Percentiles rank a stretch among this genome's conserved stretches.
phyloP scores from a whole-genome alignment of 2,888 invertebrate species.

The Drosophila fungiperda region DNA sequence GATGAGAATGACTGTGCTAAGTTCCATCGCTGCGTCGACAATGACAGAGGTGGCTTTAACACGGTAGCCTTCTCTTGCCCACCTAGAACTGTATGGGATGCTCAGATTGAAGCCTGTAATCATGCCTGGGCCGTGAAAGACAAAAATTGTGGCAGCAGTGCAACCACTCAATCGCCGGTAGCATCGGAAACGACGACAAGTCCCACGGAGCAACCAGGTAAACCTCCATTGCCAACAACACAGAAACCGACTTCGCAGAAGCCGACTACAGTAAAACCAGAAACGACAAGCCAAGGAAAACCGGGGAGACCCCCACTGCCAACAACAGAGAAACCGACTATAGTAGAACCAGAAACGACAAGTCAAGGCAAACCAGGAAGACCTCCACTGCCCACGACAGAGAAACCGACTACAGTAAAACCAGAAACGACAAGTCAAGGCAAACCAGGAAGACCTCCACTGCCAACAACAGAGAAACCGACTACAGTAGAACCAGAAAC shows the following conservation, averaged over 20 bases:
- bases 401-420: neutral
- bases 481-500: neutral
- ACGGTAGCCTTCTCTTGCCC: conserved; percentile 86
- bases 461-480: neutral
- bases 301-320: neutral
- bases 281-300: neutral
- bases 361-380: neutral
- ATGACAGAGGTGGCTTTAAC: conserved; percentile 85
- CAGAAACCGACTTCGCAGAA: neutral
- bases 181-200: conserved; percentile 37
- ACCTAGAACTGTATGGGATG: conserved; percentile 87
- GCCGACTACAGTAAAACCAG: neutral
- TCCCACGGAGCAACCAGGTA: conserved; percentile 23
- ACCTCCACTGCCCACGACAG: neutral
- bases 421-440: neutral
- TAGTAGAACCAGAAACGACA: neutral
- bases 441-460: neutral
- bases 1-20: conserved; percentile 86
- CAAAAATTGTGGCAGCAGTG: conserved; percentile 66
- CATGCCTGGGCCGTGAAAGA: conserved; percentile 82
- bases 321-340: neutral
- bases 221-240: neutral
- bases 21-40: conserved; percentile 87
- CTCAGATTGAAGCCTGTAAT: conserved; percentile 86
- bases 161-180: conserved; percentile 42